Base-by-base conservation (phyloP, 2,113 vertebrate species). In the Xenotilapia flavipinnis region DNA sequence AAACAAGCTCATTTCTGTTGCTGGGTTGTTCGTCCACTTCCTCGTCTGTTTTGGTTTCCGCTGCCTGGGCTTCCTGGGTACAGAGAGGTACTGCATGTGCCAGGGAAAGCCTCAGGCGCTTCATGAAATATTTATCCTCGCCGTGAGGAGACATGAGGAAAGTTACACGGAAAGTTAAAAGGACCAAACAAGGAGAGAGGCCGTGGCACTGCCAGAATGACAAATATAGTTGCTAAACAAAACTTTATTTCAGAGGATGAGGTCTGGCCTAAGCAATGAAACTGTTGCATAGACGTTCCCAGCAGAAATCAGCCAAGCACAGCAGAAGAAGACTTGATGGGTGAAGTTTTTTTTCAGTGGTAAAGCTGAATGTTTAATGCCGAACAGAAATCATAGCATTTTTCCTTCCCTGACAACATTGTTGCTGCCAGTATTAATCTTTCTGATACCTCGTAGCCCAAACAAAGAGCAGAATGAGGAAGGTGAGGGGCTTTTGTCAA, bases 51-150 rank as follows among this genome's bases (percentile, higher is more conserved):
- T 82, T 85, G 87, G 88, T 89, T 92, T 90, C 90, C 80, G 60
- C 90, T 83, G 79, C 77, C 36, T 26, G 81, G 80, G 90, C 86
- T 92, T 77, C 86, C 89, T 87, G 84, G 86, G 86, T 90, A 86
- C 92, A 83, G 85, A 9, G 49, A 90, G 90, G 86, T 91, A 68
- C 90, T 87, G 91, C 86, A 14, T 89, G 90, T 94, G 91, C 89
- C 90, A 89, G 88, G 90, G 82, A 92, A 89, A 87, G 94, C 96
- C 95, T 94, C 85, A 11, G 94, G 96, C 95, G 80, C 85, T 87
- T 90, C 68, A 94, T 96, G 89, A 95, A 96, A 96, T 94, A 96
- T 96, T 92, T 54, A 96, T 94, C 89, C 84, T 92, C 6, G 93
- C 96, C 90, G 81, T 87, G 90, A 95, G 96, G 94, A 90, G 92